Base-by-base conservation (phyloP, 2,113 vertebrate species). In the Proteles cristata region DNA sequence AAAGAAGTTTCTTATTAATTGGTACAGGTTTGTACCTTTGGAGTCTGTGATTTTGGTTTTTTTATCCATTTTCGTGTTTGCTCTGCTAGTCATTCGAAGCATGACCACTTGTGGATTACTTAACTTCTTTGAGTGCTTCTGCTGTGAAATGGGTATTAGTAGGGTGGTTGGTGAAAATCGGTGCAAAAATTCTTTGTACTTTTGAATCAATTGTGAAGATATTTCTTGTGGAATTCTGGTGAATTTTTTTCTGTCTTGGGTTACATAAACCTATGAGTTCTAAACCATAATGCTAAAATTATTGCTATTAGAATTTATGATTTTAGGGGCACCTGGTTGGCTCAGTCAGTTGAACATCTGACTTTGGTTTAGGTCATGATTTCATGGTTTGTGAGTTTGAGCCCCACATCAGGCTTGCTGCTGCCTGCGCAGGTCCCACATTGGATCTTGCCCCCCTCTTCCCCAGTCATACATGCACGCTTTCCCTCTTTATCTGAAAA, bases 141-240 rank as follows among this genome's bases (percentile, higher is more conserved):
- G 48, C 93, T 96, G 74, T 74, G 43, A 86, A 90, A 82, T 84
- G 33, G 66, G 0, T 88, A 71, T 55, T 43, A 39, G 68, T 81
- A 77, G 83, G 43, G 11, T 83, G 69, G 26, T 53, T 88, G 39
- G 15, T 93, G 28, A 87, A 93, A 95, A 93, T 88, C 23, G 79
- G 0, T 80, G 19, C 2, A 55, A 55, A 83, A 76, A 21, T 80
- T 88, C 21, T 76, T 90, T 92, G 4, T 95, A n/a, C 23, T 66
- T 79, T 73, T 63, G 19, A 69, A 88, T 15, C 17, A 3, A 3
- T 94, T 85, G 43, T 45, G 61, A 73, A 93, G 48, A 43, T 61
- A 82, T 33, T 90, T 63, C 11, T 81, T 69, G 12, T 68, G 10
- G 88, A 88, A 80, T 93, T 53, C 1, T n/a, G 16, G 25, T 14